Conservation (phyloP, 2,888 invertebrate genomes). For the Resseliella maxima region DNA sequence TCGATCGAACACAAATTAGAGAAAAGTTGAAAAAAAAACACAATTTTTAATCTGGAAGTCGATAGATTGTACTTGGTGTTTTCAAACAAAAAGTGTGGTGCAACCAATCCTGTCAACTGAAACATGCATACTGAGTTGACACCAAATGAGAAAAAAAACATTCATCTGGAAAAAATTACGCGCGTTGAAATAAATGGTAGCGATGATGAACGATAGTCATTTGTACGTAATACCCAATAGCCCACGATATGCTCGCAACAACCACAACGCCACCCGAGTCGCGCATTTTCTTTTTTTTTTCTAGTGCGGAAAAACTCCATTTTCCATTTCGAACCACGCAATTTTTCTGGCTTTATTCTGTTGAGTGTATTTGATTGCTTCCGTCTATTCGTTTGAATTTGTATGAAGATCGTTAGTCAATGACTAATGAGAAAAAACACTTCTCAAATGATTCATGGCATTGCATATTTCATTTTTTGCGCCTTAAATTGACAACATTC, state of each 20-base stretch:
- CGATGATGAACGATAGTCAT: constrained; percentile 46
- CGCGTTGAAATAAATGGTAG: background rate
- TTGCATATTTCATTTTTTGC: background rate
- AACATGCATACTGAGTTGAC: background rate
- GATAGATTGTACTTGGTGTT: background rate
- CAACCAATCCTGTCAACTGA: constrained; percentile 14
- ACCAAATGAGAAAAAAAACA: background rate
- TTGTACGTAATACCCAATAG: background rate
- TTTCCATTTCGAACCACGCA: constrained; percentile 7
- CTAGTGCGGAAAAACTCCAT: background rate
- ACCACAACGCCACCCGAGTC: background rate
- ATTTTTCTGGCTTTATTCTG: constrained; percentile 7
- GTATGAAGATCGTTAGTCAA: background rate
- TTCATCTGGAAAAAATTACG: background rate
- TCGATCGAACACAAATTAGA: constrained; percentile 1
- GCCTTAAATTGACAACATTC: background rate
- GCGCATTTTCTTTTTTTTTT: background rate
- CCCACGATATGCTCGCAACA: background rate
- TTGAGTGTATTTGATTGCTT: constrained; percentile 33
- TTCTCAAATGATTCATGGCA: background rate
- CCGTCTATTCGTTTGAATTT: constrained; percentile 15
- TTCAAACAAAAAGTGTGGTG: background rate
- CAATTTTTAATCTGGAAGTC: constrained; percentile 18
- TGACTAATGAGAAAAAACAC: constrained; percentile 39
- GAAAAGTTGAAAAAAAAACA: background rate